Base-by-base conservation (phyloP, 1,140 invertebrate genomes). In the Drosophila guanche region DNA sequence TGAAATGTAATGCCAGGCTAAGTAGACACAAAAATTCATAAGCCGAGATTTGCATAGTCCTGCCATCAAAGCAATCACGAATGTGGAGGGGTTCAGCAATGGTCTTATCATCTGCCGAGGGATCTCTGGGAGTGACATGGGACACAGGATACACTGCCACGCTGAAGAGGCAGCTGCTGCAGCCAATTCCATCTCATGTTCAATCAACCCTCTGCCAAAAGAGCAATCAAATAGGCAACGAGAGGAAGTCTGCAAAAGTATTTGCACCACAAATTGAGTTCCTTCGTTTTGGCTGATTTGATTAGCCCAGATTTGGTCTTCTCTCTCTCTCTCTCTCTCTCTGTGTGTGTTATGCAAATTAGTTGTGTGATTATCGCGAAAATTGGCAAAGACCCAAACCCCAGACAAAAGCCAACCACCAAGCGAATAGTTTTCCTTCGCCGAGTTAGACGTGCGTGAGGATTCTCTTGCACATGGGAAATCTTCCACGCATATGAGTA, bases 341-440 rank as follows among this genome's bases (percentile, higher is more conserved):
- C n/a, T n/a, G n/a, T n/a, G n/a, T 51, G 70, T 48, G 60, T 63
- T 81, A 86, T 85, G 81, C 81, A 85, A 86, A 85, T 85, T 84
- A 84, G 75, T 71, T 76, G 55, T 71, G 75, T 84, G 79, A 84
- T 84, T 84, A 84, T 84, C 75, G 57, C 76, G 65, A 69, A 85
- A 85, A 79, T 85, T 79, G 80, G 67, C 72, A 85, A 72, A 76
- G n/a, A 55, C 22, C 46, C 41, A 53, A 14, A 25, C 6, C 22
- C n/a, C 1, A 29, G 20, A 12, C 22, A 22, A 25, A 37, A 23
- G n/a, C 16, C 46, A 16, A 41, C 27, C 56, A 46, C 33, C 16
- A 20, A 20, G 16, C 29, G 37, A 68, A 60, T 79, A 79, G 77
- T 79, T 79, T 63, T 43, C 57, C 16, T 37, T 46, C 48, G 7